Percentiles rank a stretch among this genome's conserved stretches.
phyloP scores from a whole-genome alignment of 2,113 vertebrate genomes.

The Nerophis ophidion region DNA sequence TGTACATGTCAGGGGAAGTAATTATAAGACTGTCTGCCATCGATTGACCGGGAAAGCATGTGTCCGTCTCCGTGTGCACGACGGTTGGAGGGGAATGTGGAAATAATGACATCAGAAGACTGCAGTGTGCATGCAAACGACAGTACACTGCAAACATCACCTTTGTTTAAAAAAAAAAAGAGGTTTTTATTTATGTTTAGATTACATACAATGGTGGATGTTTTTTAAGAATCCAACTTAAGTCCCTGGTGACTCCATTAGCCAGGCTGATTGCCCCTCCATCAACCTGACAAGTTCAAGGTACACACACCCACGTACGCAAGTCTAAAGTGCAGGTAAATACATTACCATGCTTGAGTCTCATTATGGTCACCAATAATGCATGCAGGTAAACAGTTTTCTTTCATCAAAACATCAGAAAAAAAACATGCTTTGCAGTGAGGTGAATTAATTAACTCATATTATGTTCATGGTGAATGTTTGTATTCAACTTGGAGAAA shows the following conservation, averaged over 20 bases:
- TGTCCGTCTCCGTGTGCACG: not conserved
- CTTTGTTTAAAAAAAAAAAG: no score
- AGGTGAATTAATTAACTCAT: no score
- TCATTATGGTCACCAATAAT: no score
- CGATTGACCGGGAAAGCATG: slow-evolving; percentile 19
- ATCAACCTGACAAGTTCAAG: slow-evolving; percentile 64
- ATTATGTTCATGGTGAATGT: no score
- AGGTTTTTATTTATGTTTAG: slow-evolving; percentile 53
- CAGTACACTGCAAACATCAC: not conserved
- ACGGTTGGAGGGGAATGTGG: not conserved
- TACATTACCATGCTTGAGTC: no score
- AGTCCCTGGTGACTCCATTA: slow-evolving; percentile 68
- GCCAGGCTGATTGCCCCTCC: slow-evolving; percentile 67
- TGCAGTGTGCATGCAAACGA: not conserved
- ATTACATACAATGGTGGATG: slow-evolving; percentile 15
- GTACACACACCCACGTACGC: not conserved
- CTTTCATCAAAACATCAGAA: no score
- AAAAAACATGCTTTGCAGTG: no score
- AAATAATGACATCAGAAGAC: not conserved
- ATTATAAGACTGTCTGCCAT: slow-evolving; percentile 36
- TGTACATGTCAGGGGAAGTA: slow-evolving; percentile 31
- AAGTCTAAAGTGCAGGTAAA: no score
- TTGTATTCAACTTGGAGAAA: no score
- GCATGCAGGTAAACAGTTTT: no score
- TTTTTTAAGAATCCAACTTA: slow-evolving; percentile 52